Conservation (phyloP, 1,140 invertebrate species). For the Drosophila sulfurigaster region DNA sequence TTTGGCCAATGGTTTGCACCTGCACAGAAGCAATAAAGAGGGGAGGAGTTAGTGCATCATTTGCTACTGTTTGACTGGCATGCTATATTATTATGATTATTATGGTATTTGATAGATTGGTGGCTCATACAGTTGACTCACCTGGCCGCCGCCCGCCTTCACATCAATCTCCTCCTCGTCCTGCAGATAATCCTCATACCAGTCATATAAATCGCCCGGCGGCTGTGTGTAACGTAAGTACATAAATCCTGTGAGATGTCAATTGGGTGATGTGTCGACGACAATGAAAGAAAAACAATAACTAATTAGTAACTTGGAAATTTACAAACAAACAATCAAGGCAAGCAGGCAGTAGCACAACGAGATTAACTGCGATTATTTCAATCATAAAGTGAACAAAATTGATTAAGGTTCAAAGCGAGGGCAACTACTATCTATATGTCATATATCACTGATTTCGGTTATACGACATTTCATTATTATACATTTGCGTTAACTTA, state of each 20-base stretch:
- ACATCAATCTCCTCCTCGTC: slow-evolving; percentile 99
- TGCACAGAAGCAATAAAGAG: slow-evolving; percentile 24
- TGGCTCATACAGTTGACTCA: slow-evolving; percentile 84
- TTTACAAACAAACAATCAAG: slow-evolving; percentile 2
- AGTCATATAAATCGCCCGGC: slow-evolving; percentile 97
- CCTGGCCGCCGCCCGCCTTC: slow-evolving; percentile 97
- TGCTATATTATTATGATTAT: slow-evolving; percentile 6
- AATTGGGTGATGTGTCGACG: not conserved
- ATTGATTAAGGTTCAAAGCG: no score
- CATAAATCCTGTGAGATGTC: slow-evolving; percentile 87
- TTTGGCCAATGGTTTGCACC: slow-evolving; percentile 96
- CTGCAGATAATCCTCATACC: slow-evolving; percentile 98
- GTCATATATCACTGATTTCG: no score
- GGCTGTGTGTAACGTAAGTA: slow-evolving; percentile 97
- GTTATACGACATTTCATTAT: no score
- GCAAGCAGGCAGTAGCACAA: not conserved
- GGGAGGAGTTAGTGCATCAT: not conserved
- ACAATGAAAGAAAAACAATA: slow-evolving; percentile 5
- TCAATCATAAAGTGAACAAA: no score
- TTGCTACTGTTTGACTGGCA: not conserved
- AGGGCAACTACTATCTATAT: no score
- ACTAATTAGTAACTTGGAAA: not conserved
- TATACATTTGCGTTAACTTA: no score
- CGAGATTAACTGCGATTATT: not conserved
- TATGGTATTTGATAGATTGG: slow-evolving; percentile 50